These are phyloP conservation scores for Ophioninae sp. DNA, from an alignment of 2,888 invertebrate species.

Conservation along the genomic window DNA sequence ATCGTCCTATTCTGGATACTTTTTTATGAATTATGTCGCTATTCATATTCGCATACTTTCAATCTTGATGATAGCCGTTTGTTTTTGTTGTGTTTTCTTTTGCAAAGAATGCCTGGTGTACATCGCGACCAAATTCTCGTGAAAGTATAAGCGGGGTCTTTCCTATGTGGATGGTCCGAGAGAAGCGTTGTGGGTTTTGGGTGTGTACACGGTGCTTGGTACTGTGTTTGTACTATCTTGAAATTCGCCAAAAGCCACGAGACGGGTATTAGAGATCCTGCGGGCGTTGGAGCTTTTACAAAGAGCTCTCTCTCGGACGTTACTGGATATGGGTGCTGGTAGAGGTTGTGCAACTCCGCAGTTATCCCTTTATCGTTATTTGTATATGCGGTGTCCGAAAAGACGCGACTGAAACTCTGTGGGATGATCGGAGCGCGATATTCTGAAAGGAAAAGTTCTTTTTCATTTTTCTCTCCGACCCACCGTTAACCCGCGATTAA, in stretches of 20 bases:
- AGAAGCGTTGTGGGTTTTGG: conserved; percentile 19
- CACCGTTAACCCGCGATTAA: neutral
- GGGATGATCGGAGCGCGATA: neutral
- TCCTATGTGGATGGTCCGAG: neutral
- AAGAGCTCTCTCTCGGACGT: conserved; percentile 42
- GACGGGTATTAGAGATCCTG: conserved; percentile 39
- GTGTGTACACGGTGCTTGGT: neutral
- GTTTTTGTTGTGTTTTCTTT: neutral
- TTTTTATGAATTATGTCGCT: neutral
- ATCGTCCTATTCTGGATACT: neutral
- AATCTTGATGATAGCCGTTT: neutral
- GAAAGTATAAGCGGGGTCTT: conserved; percentile 20
- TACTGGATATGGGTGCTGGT: conserved; percentile 23
- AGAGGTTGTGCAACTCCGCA: conserved; percentile 16
- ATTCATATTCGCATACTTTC: neutral
- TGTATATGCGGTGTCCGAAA: conserved; percentile 15
- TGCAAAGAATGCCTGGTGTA: neutral
- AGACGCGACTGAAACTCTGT: neutral
- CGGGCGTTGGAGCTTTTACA: conserved; percentile 55
- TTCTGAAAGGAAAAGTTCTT: neutral
- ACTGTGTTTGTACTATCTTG: conserved; percentile 56
- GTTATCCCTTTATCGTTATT: conserved; percentile 9
- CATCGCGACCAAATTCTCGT: conserved; percentile 25
- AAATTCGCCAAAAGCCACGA: conserved; percentile 61
- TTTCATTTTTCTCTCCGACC: neutral